Percentiles rank a stretch among this genome's conserved stretches.
phyloP scores from a whole-genome alignment of 2,113 vertebrate genomes.

The Hymenochirus boettgeri region DNA sequence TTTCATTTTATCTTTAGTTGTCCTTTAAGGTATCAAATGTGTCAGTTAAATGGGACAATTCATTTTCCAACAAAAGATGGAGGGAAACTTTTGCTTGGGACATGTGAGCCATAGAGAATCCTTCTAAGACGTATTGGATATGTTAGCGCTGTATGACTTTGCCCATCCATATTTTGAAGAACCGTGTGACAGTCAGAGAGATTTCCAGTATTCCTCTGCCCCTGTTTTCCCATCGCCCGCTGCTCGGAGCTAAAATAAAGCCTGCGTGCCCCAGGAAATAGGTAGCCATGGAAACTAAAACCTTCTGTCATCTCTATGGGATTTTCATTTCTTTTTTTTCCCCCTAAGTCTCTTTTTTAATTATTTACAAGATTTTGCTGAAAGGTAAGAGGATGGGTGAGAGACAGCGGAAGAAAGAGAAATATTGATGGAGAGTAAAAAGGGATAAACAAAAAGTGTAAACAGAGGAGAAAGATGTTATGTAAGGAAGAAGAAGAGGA shows the following conservation, averaged over 20 bases:
- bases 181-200: conserved; percentile 18
- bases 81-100: too few relatives aligned
- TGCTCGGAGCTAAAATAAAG: conserved; percentile 41
- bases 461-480: neutral
- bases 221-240: conserved; percentile 33
- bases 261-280: conserved; percentile 39
- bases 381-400: conserved; percentile 22
- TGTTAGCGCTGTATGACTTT: too few relatives aligned
- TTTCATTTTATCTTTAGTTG: too few relatives aligned
- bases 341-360: conserved; percentile 24
- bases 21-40: too few relatives aligned
- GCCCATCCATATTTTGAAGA: too few relatives aligned
- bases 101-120: too few relatives aligned
- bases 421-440: conserved; percentile 32
- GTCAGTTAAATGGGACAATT: too few relatives aligned
- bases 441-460: conserved; percentile 13
- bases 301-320: conserved; percentile 39
- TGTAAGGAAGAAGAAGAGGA: neutral
- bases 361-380: conserved; percentile 37
- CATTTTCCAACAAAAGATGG: too few relatives aligned
- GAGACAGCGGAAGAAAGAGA: conserved; percentile 19
- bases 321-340: conserved; percentile 28
- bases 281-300: conserved; percentile 42
- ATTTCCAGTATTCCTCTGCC: conserved; percentile 30
- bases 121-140: too few relatives aligned